Conservation (phyloP, 1,140 invertebrate species). For the fruit fly (Drosophila melanogaster) region Release_6_plus_ISO1_MT NT_033779.5:10760501-10761000, state of each 20-base stretch:
- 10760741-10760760: too few species aligned
- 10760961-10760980: conserved; percentile 49
- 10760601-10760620: conserved; percentile 23
- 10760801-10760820: too few species aligned
- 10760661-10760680: neutral
- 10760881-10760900: conserved; percentile 46
- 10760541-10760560: conserved; percentile 25
- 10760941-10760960: conserved; percentile 54
- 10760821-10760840: neutral
- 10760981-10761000: conserved; percentile 78
- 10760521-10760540: neutral
- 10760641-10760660: neutral
- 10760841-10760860: neutral
- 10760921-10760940: conserved; percentile 36
- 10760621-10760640: conserved; percentile 65
- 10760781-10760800: too few species aligned
- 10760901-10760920: conserved; percentile 16
- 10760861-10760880: conserved; percentile 4
- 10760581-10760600: conserved; percentile 65
- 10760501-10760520: conserved; percentile 4
- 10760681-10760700: too few species aligned
- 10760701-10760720: too few species aligned
- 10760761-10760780: too few species aligned
- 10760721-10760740: too few species aligned
- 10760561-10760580: neutral